Base-by-base conservation (phyloP, 2,797 vertebrate genomes). In the Taeniopygia guttata region DNA sequence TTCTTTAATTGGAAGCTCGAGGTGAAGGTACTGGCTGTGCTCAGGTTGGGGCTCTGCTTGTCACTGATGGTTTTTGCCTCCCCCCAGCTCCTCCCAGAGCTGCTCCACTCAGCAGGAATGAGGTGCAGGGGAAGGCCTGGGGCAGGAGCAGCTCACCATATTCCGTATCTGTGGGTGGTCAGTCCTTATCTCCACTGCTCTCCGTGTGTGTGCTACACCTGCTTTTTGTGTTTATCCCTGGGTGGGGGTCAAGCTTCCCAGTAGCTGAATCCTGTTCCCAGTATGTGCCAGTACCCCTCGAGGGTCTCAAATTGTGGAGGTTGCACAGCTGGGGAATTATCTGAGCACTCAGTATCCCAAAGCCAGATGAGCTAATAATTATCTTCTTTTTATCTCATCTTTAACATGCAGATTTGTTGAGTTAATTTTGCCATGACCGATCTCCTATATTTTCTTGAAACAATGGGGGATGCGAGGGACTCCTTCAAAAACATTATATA, bases 341-440 rank as follows among this genome's bases (percentile, higher is more conserved):
- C 72, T 40, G 54, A 63, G 34, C 7, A 0, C 75, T 52, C 51
- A 4, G 1, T 17, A 66, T 38, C 55, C 59, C 19, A 22, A 51
- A 67, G 74, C 48, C 60, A 69, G 84, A 70, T 1, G 79, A 91
- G 51, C 23, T 69, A 13, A 8, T 73, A 30, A 78, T 74, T 56
- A 70, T 29, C 68, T 48, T 40, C 58, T 46, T 45, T 81, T 92
- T 66, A 45, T 84, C 94, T 88, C 74, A 20, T 60, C 74, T 62
- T 52, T 52, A 77, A 68, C 76, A 27, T 7, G 40, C 87, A 84
- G 94, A 95, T 96, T 95, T 95, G 92, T 89, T 16, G 82, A 58
- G 95, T 90, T 96, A 93, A 94, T 95, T 96, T 95, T 79, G 51
- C 32, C 40, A 5, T 54, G 79, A 79, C 80, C 30, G 54, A 23